Evolutionary conservation across 1,140 invertebrate genomes (phyloP).

Genomic region (Drosophila bipectinata): DNA sequence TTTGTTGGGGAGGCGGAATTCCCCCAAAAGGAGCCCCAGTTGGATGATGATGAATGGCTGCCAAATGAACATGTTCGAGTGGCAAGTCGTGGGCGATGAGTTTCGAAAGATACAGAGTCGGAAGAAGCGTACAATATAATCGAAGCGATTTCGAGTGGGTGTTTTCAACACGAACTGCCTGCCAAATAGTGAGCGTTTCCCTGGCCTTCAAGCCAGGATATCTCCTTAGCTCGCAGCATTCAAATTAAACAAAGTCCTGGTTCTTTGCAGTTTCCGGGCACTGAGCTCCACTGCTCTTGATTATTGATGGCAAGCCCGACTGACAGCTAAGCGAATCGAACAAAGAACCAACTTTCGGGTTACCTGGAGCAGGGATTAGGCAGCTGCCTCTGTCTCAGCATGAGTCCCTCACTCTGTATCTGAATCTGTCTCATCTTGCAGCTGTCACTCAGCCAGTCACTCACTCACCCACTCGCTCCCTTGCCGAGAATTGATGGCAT

Average conservation of each 20-base stretch:
- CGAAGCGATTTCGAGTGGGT: conserved; percentile 20
- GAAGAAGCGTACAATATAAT: conserved; percentile 38
- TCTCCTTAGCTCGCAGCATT: neutral
- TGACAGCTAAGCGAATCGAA: conserved; percentile 26
- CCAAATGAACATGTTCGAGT: conserved; percentile 65
- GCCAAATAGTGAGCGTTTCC: too few species aligned
- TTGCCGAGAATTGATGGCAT: conserved; percentile 51
- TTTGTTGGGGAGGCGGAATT: conserved; percentile 8
- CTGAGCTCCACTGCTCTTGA: conserved; percentile 23
- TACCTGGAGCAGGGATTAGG: conserved; percentile 41
- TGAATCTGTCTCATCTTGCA: conserved; percentile 33
- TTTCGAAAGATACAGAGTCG: conserved; percentile 28
- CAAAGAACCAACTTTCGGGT: conserved; percentile 29
- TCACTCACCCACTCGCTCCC: conserved; percentile 34
- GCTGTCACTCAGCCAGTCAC: conserved; percentile 40
- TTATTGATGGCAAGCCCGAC: conserved; percentile 40
- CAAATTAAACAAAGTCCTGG: too few species aligned
- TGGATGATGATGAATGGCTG: conserved; percentile 75
- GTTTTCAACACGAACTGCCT: too few species aligned
- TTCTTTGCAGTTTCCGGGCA: neutral
- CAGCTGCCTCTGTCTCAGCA: conserved; percentile 36
- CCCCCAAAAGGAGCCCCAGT: conserved; percentile 11
- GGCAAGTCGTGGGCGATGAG: conserved; percentile 16
- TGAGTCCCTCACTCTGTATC: conserved; percentile 3
- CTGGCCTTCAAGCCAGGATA: neutral